Evolutionary conservation across 1,140 invertebrate species (phyloP), one percentile per base, ranked within the genome.

Genomic region (Danaus melanippus): DNA sequence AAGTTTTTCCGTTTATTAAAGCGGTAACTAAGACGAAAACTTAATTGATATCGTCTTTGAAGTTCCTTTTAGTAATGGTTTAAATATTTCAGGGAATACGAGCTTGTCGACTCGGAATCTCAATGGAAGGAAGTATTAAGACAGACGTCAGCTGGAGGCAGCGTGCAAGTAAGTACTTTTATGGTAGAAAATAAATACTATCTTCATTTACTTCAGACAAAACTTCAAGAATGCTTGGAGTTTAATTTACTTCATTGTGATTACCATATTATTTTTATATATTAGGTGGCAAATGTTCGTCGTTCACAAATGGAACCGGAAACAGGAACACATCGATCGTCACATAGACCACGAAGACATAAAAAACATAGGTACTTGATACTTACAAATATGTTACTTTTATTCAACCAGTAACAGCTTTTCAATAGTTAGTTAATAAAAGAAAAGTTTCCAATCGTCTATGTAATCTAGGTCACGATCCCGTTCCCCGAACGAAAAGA

Each of bases 61-160:
- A 46, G 43, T 52, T 51, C 50, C 55, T 39, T 53, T 17, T 42
- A 21, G 10, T 57, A 57, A 57, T 51, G 47, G 40, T 12, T 56
- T 50, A 45, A 59, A 46, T 50, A 44, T 55, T 60, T 53, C 73
- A 88, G 87, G 77, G 87, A 87, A 71, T 88, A 88, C 63, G 93
- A 96, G 83, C 84, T 96, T 50, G 92, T 96, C n/a, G 94, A 96
- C 81, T 95, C 94, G 1, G 93, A 94, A 59, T 91, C 91, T 12
- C 95, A 96, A 76, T 96, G 95, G 95, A 91, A 92, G 62, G 94
- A 96, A 81, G 93, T 94, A 40, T 93, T 96, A 77, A 90, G 91
- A 70, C 90, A 92, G 64, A 83, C 87, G 46, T 56, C 70, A 47
- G 69, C 66, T 21, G 78, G 79, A 32, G 74, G 70, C 47, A 72